A percentile compares a stretch with the other conserved stretches of the same genome.
phyloP scores from a whole-genome alignment of 1,140 invertebrate genomes.

The Asbolus verrucosus region DNA sequence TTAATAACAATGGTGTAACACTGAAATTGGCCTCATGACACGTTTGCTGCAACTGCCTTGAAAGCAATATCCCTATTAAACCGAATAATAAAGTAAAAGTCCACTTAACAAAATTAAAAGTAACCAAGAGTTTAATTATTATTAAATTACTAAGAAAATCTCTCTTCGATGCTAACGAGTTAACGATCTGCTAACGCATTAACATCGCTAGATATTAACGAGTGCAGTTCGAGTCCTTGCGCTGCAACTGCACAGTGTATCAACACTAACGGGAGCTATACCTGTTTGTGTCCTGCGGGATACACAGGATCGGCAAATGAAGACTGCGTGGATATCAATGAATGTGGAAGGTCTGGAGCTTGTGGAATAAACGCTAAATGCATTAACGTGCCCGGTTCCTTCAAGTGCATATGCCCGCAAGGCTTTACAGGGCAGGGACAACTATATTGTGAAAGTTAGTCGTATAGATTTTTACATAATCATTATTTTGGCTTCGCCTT shows the following conservation, averaged over 20 bases:
- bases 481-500: conserved; percentile 31
- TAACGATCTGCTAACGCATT: conserved; percentile 43
- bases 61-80: conserved; percentile 3
- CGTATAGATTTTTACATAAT: conserved; percentile 53
- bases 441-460: conserved; percentile 84
- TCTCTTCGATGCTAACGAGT: conserved; percentile 47
- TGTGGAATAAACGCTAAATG: conserved; percentile 91
- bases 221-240: conserved; percentile 74
- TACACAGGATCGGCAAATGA: conserved; percentile 70
- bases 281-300: conserved; percentile 80
- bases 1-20: conserved; percentile 4
- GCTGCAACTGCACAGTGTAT: conserved; percentile 78
- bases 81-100: neutral
- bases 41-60: conserved; percentile 27
- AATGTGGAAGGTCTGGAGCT: conserved; percentile 74
- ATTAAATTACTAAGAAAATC: conserved; percentile 49
- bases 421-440: conserved; percentile 83
- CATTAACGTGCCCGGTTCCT: conserved; percentile 92
- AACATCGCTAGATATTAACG: conserved; percentile 71
- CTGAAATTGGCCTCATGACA: neutral
- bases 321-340: conserved; percentile 75
- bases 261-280: conserved; percentile 80
- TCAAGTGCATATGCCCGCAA: conserved; percentile 89
- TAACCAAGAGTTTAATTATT: neutral
- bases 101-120: neutral